Evolutionary conservation across 2,888 invertebrate species (phyloP), one percentile per base, ranked within the genome.

Genomic region (Chamaedrilus cognettii): DNA sequence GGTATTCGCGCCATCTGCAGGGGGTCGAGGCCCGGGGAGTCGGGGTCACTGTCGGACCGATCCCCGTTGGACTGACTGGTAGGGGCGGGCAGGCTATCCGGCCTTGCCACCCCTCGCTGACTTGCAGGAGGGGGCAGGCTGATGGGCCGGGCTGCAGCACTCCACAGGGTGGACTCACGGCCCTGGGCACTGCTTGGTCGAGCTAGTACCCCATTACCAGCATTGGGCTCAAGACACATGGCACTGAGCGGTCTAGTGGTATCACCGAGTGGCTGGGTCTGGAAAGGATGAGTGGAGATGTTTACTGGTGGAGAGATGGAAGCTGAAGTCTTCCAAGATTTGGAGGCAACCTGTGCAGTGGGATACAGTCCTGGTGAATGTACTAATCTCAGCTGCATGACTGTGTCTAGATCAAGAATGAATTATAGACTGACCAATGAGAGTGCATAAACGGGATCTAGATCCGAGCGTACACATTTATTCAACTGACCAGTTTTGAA

Each of bases 11-110:
- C 33, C 30, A 35, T 30, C 2, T 30, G 60, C 11, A 33, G 60
- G 3, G 60, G 60, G 30, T 60, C 60, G 1, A 60, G 30, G 35
- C 30, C 0, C 7, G 60, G 60, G 42, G 35, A 35, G 60, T 60
- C 60, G 11, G 60, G 49, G 11, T 42, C 42, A 42, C 42, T 42
- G 42, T 42, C 42, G 11, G 42, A 42, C 19, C 42, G 11, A 42
- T 42, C 42, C 19, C 42, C 42, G 42, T 42, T 42, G 11, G 19
- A 19, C 42, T 42, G 11, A 42, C 42, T 15, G 19, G 11, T 42
- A 42, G 42, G 11, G 42, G 42, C 19, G 42, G 19, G 19, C 11
- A n/a, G n/a, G n/a, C n/a, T n/a, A n/a, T n/a, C n/a, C n/a, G n/a
- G n/a, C n/a, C n/a, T n/a, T n/a, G n/a, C n/a, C n/a, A n/a, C n/a